Conservation (phyloP, 2,888 invertebrate genomes). For the Lydus trimaculatus region DNA sequence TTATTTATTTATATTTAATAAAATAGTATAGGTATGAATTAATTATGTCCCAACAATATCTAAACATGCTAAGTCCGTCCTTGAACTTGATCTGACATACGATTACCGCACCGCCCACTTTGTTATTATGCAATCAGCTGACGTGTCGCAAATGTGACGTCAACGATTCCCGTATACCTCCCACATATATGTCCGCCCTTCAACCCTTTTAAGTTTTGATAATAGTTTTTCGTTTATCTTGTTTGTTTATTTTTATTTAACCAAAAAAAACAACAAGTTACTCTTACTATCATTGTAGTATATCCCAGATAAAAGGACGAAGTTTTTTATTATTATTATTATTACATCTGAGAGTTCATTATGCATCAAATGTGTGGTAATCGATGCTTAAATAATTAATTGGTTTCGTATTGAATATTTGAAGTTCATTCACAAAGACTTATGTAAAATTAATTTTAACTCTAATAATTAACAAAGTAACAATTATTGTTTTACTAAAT, state of each 20-base stretch:
- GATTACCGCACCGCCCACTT: conserved; percentile 56
- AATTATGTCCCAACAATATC: conserved; percentile 40
- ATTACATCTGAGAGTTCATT: no score
- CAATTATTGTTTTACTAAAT: neutral
- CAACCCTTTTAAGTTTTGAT: conserved; percentile 34
- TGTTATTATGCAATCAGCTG: conserved; percentile 61
- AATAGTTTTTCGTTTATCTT: conserved; percentile 18
- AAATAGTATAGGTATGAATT: conserved; percentile 26
- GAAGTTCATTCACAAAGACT: neutral
- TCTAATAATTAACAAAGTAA: neutral
- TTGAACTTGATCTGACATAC: conserved; percentile 57
- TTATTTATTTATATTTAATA: neutral
- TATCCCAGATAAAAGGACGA: no score
- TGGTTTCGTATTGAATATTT: neutral
- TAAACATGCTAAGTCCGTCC: conserved; percentile 54
- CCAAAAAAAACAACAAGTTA: neutral
- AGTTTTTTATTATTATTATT: no score
- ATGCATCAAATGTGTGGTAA: no score
- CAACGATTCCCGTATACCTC: conserved; percentile 46
- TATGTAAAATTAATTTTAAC: neutral
- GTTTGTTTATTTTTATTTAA: no score
- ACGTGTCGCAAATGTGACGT: conserved; percentile 58
- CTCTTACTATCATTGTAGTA: no score
- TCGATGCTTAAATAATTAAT: no score
- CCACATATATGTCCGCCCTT: conserved; percentile 34